Evolutionary conservation across 2,888 invertebrate species (phyloP).

Genomic region (Lasius fuliginosus): DNA sequence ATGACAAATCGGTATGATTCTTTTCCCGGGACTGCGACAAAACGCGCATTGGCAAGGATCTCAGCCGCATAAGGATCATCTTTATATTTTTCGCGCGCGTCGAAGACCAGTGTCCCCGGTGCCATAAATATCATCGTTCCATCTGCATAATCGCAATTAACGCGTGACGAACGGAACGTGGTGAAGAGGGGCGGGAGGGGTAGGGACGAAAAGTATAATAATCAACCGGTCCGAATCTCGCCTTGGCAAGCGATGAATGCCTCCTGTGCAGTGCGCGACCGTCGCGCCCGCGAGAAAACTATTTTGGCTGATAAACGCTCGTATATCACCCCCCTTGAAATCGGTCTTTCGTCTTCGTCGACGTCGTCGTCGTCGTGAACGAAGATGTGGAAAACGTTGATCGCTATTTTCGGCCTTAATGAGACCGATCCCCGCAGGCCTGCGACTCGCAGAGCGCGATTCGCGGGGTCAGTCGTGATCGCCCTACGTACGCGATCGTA

Average conservation of each 20-base stretch:
- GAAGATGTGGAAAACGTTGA: slow-evolving; percentile 82
- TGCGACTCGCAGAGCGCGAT: slow-evolving; percentile 37
- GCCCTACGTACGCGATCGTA: slow-evolving; percentile 64
- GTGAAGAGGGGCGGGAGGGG: not conserved
- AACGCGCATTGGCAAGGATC: slow-evolving; percentile 34
- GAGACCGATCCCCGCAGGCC: slow-evolving; percentile 71
- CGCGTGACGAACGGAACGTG: slow-evolving; percentile 48
- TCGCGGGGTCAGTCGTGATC: slow-evolving; percentile 69
- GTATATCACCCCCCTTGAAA: slow-evolving; percentile 73
- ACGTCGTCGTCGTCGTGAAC: slow-evolving; percentile 64
- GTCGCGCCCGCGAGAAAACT: slow-evolving; percentile 75
- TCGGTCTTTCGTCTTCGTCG: slow-evolving; percentile 52
- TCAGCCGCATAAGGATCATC: not conserved
- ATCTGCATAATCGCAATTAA: slow-evolving; percentile 69
- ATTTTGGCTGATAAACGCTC: slow-evolving; percentile 82
- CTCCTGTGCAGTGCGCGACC: slow-evolving; percentile 50
- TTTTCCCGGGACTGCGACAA: not conserved
- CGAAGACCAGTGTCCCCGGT: slow-evolving; percentile 44
- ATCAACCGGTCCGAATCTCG: slow-evolving; percentile 69
- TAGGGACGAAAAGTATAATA: slow-evolving; percentile 56
- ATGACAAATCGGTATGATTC: not conserved
- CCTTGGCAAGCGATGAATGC: slow-evolving; percentile 83
- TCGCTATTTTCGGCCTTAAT: slow-evolving; percentile 85
- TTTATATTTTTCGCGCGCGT: slow-evolving; percentile 47
- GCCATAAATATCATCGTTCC: slow-evolving; percentile 64